These are phyloP conservation scores for Mya arenaria DNA, from an alignment of 1,140 invertebrate species.

Conservation along the genomic window DNA sequence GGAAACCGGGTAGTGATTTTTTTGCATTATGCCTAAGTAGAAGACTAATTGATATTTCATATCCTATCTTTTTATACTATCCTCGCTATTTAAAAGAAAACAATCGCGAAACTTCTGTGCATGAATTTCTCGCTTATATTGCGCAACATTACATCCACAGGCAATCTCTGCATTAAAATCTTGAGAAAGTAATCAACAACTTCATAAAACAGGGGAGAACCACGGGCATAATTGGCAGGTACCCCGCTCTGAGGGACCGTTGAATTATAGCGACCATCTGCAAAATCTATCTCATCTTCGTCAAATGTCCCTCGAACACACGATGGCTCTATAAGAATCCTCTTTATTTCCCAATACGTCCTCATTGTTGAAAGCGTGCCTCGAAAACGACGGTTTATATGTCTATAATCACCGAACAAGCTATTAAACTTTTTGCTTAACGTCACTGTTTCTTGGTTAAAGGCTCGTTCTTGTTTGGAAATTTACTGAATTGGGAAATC, in stretches of 20 bases:
- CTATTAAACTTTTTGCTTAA: slow-evolving; percentile 33
- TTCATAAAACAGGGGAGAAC: slow-evolving; percentile 47
- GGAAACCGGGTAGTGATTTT: too few relatives aligned
- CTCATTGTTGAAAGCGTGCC: slow-evolving; percentile 7
- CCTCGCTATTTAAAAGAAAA: too few relatives aligned
- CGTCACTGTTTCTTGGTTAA: background rate
- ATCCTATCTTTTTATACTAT: too few relatives aligned
- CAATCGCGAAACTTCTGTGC: too few relatives aligned
- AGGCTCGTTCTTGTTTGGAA: slow-evolving; percentile 5
- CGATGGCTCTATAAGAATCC: slow-evolving; percentile 19
- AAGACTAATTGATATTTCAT: too few relatives aligned
- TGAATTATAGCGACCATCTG: slow-evolving; percentile 40
- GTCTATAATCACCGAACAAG: slow-evolving; percentile 24
- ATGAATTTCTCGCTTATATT: too few relatives aligned
- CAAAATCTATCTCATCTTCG: background rate
- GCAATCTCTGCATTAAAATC: slow-evolving; percentile 33
- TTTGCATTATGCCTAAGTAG: too few relatives aligned
- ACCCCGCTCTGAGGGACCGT: background rate
- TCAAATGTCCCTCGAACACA: slow-evolving; percentile 45
- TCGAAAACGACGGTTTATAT: slow-evolving; percentile 33
- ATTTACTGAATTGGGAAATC: slow-evolving; percentile 37
- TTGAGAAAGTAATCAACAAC: slow-evolving; percentile 53
- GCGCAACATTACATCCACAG: slow-evolving; percentile 51
- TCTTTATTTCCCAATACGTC: slow-evolving; percentile 33
- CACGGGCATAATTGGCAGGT: slow-evolving; percentile 41